Percentiles rank a stretch among this genome's conserved stretches.
phyloP scores from a whole-genome alignment of 1,140 invertebrate species.

The Aphelinus certus region DNA sequence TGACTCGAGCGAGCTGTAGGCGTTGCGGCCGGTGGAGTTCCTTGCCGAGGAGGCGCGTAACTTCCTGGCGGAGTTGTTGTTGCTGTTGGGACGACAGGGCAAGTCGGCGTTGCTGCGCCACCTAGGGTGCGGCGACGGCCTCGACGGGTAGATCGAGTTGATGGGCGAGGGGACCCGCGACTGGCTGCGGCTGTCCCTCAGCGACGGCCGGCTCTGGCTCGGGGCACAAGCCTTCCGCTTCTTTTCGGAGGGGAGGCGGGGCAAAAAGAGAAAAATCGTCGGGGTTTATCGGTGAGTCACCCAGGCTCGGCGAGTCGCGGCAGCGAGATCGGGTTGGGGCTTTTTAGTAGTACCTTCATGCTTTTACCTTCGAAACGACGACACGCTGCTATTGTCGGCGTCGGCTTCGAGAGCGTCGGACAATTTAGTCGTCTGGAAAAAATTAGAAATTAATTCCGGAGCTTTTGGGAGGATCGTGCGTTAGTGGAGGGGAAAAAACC shows the following conservation, averaged over 20 bases:
- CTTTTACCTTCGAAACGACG: slow-evolving; percentile 59
- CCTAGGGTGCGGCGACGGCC: not conserved
- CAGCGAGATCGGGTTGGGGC: not conserved
- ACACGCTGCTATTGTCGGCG: slow-evolving; percentile 29
- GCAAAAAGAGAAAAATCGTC: no score
- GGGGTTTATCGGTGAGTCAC: no score
- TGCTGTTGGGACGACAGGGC: not conserved
- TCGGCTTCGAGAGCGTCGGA: slow-evolving; percentile 3
- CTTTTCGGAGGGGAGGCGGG: slow-evolving; percentile 29
- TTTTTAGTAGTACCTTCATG: slow-evolving; percentile 57
- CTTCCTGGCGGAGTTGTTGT: not conserved
- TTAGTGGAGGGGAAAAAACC: no score
- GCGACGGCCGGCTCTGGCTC: slow-evolving; percentile 37
- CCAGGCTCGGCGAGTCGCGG: no score
- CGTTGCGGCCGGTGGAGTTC: slow-evolving; percentile 16
- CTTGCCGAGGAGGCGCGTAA: not conserved
- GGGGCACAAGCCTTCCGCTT: slow-evolving; percentile 47
- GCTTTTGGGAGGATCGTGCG: not conserved
- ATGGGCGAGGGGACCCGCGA: slow-evolving; percentile 7
- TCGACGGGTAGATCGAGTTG: no score
- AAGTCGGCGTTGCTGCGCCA: not conserved
- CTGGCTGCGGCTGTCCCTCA: slow-evolving; percentile 35
- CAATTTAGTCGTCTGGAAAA: slow-evolving; percentile 36
- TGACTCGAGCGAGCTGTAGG: slow-evolving; percentile 49
- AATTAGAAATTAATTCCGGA: no score